phyloP scores from a whole-genome alignment of 2,888 invertebrate genomes.

The Zaprionus bogoriensis region DNA sequence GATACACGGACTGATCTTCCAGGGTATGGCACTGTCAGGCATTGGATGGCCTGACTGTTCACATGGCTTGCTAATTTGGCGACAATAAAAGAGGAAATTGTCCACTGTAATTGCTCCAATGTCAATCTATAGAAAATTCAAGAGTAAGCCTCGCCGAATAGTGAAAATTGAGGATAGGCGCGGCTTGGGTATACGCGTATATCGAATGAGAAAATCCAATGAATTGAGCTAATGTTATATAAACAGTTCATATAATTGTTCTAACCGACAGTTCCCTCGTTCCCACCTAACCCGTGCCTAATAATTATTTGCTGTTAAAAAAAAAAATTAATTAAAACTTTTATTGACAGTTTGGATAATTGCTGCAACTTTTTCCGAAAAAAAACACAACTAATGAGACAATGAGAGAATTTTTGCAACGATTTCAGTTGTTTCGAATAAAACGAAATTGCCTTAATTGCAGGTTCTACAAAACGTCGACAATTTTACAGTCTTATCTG shows the following conservation, averaged over 20 bases:
- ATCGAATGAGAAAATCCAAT: conserved; percentile 3
- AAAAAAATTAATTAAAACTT: conserved; percentile 27
- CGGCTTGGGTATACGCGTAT: neutral
- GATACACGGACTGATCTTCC: neutral
- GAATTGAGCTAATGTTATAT: conserved; percentile 12
- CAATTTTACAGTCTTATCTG: conserved; percentile 54
- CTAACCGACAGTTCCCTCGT: neutral
- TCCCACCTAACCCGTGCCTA: neutral
- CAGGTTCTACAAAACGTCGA: conserved; percentile 41
- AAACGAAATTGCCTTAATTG: conserved; percentile 49
- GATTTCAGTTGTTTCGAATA: conserved; percentile 11
- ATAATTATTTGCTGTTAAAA: conserved; percentile 36
- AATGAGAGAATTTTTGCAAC: conserved; percentile 12
- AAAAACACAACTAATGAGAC: conserved; percentile 17
- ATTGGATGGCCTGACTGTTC: conserved; percentile 9
- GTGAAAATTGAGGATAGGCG: conserved; percentile 25
- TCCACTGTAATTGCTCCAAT: conserved; percentile 30
- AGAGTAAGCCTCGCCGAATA: conserved; percentile 18
- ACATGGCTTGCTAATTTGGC: conserved; percentile 42
- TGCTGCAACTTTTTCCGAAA: conserved; percentile 4
- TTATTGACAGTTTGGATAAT: conserved; percentile 10
- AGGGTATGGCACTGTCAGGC: conserved; percentile 1
- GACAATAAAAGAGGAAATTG: conserved; percentile 39
- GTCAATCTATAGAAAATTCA: conserved; percentile 19
- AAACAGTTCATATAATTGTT: conserved; percentile 7